These are phyloP conservation scores for Eurosta solidaginis DNA, from an alignment of 1,140 invertebrate species.

Conservation along the genomic window DNA sequence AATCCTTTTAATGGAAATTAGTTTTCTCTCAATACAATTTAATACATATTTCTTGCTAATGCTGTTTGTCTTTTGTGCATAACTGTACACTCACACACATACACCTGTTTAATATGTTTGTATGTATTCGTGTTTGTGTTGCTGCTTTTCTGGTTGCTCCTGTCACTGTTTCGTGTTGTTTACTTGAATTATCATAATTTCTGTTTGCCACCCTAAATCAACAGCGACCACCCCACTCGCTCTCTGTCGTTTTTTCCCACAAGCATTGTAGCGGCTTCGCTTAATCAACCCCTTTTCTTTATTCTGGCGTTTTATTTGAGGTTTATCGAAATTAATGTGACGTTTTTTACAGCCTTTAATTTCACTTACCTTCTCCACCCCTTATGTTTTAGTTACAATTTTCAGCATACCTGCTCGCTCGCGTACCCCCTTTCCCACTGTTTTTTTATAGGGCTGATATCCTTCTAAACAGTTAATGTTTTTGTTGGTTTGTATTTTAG, in stretches of 20 bases:
- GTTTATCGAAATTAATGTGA: constrained; percentile 19
- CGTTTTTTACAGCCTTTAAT: constrained; percentile 18
- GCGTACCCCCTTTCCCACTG: not conserved
- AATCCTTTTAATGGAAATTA: constrained; percentile 60
- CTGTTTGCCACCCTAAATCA: constrained; percentile 59
- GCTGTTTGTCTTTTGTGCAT: constrained; percentile 12
- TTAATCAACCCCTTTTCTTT: not conserved
- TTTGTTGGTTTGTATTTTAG: not conserved
- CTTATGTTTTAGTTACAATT: too few relatives aligned
- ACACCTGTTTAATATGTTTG: not conserved
- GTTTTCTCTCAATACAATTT: constrained; percentile 59
- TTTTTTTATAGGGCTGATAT: not conserved
- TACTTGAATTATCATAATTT: constrained; percentile 59
- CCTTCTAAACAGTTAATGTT: not conserved
- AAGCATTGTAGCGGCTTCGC: not conserved
- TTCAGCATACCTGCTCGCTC: not conserved
- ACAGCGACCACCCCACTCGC: too few relatives aligned
- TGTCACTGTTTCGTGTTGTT: constrained; percentile 21
- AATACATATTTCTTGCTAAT: constrained; percentile 50
- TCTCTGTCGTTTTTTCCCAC: not conserved
- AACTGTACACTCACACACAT: not conserved
- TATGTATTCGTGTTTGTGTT: constrained; percentile 4
- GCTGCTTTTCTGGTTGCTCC: constrained; percentile 23
- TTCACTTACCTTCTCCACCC: constrained; percentile 6
- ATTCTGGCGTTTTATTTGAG: not conserved